Evolutionary conservation across 2,888 invertebrate genomes (phyloP).

Genomic region (Athalia circularis): DNA sequence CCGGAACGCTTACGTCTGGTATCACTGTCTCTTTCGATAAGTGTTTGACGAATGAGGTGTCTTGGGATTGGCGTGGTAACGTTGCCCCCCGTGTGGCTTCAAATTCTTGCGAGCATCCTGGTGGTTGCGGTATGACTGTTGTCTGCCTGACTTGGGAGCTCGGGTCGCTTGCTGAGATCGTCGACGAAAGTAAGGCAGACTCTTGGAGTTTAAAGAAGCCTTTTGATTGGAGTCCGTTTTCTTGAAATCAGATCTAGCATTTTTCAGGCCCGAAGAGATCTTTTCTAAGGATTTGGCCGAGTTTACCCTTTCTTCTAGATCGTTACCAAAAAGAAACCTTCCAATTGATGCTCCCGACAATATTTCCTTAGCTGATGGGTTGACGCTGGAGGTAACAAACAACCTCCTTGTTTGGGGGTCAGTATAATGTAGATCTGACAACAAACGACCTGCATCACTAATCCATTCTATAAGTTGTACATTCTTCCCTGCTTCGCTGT

Average conservation of each 20-base stretch:
- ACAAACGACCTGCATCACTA: too few relatives aligned
- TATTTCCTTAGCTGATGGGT: too few relatives aligned
- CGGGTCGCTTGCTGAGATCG: background rate
- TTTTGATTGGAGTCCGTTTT: background rate
- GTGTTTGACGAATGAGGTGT: background rate
- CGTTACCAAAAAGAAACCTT: too few relatives aligned
- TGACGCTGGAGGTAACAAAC: too few relatives aligned
- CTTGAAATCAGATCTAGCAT: background rate
- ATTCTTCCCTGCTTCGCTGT: too few relatives aligned
- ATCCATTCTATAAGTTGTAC: too few relatives aligned
- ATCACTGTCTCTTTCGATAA: constrained; percentile 9
- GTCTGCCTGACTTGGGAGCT: background rate
- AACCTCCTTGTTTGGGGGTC: too few relatives aligned
- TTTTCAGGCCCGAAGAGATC: background rate
- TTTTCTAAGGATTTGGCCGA: background rate
- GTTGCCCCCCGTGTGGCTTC: constrained; percentile 15
- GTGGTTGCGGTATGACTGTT: background rate
- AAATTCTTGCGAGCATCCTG: constrained; percentile 2
- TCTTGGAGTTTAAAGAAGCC: too few relatives aligned
- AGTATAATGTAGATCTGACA: too few relatives aligned
- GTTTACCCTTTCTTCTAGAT: constrained; percentile 1
- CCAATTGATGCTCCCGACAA: too few relatives aligned
- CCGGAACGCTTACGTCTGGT: background rate
- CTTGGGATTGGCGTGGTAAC: constrained; percentile 6
- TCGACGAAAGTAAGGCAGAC: background rate